A percentile compares a stretch with the other conserved stretches of the same genome.
Evolutionary conservation across 30 jellyfish, hydroid and myxozoan genomes (phyloP).

Genomic region (Cassiopea xamachana): DNA sequence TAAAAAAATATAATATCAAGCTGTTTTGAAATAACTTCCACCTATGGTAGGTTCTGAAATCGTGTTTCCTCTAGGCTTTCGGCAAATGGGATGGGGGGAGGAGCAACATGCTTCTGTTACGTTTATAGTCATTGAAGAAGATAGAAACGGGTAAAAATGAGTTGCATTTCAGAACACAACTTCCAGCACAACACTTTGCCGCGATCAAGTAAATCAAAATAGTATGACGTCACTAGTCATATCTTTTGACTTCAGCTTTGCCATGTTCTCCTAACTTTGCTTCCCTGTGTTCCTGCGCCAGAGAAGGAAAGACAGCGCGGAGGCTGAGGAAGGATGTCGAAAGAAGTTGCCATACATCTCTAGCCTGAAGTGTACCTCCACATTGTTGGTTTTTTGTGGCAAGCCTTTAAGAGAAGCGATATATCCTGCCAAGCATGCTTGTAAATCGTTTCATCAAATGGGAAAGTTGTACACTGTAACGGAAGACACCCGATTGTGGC

Average conservation of each 20-base stretch:
- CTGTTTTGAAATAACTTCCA: too few relatives aligned
- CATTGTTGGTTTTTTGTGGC: background rate
- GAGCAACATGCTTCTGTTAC: too few relatives aligned
- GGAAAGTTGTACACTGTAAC: background rate
- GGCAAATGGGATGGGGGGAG: too few relatives aligned
- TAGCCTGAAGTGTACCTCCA: background rate
- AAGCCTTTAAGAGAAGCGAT: background rate
- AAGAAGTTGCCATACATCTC: background rate
- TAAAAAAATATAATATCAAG: too few relatives aligned
- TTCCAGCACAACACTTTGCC: too few relatives aligned
- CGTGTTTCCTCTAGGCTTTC: too few relatives aligned
- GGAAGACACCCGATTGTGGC: background rate
- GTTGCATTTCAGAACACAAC: too few relatives aligned
- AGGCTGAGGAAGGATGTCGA: background rate
- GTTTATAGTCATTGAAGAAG: too few relatives aligned
- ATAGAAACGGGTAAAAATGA: too few relatives aligned
- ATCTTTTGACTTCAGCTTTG: background rate
- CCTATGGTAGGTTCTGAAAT: too few relatives aligned
- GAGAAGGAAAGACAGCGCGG: background rate
- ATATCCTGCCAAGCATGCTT: background rate
- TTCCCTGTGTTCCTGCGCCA: constrained; percentile 24
- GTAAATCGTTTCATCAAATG: background rate
- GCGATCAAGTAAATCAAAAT: too few relatives aligned
- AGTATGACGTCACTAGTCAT: background rate
- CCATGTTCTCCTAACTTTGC: background rate